Percentiles rank a stretch among this genome's conserved stretches.
Conservation (phyloP, 1,140 invertebrate species). For the Scaptodrosophila lebanonensis region DNA sequence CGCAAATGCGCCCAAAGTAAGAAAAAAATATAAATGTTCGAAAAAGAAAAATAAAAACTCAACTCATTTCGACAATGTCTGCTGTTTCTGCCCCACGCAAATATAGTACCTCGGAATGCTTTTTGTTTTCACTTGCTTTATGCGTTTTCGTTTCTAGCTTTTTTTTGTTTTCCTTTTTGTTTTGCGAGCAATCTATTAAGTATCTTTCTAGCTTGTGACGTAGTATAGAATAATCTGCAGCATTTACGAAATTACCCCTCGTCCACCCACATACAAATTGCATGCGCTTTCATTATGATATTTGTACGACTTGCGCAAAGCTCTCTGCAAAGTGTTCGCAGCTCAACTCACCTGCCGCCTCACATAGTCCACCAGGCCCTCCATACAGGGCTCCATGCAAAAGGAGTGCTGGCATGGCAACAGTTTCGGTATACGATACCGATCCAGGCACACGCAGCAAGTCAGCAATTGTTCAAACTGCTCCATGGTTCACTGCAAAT, state of each 20-base stretch:
- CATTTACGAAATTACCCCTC: conserved; percentile 47
- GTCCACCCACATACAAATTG: conserved; percentile 1
- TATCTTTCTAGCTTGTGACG: conserved; percentile 39
- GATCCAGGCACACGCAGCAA: conserved; percentile 98
- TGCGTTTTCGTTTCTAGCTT: conserved; percentile 41
- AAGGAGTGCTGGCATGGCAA: conserved; percentile 99
- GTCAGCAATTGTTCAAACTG: conserved; percentile 98
- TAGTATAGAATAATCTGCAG: conserved; percentile 36
- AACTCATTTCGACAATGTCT: conserved; percentile 36
- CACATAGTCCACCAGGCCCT: conserved; percentile 96
- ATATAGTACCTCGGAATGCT: conserved; percentile 23
- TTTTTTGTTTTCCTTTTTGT: too few relatives aligned
- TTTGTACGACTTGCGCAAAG: conserved; percentile 46
- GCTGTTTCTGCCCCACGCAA: conserved; percentile 18
- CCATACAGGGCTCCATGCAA: conserved; percentile 98
- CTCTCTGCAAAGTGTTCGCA: conserved; percentile 1
- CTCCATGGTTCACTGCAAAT: conserved; percentile 84
- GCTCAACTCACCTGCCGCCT: conserved; percentile 85
- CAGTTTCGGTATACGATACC: conserved; percentile 97
- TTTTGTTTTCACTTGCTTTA: conserved; percentile 56
- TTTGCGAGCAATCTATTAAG: conserved; percentile 42
- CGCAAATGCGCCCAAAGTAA: conserved; percentile 60
- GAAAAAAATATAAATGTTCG: conserved; percentile 11
- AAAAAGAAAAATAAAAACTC: conserved; percentile 40
- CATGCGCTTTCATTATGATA: conserved; percentile 40